Percentiles rank a stretch among this genome's conserved stretches.
Conservation (phyloP, 1,140 invertebrate species). For the Bursaphelenchus mucronatus region DNA sequence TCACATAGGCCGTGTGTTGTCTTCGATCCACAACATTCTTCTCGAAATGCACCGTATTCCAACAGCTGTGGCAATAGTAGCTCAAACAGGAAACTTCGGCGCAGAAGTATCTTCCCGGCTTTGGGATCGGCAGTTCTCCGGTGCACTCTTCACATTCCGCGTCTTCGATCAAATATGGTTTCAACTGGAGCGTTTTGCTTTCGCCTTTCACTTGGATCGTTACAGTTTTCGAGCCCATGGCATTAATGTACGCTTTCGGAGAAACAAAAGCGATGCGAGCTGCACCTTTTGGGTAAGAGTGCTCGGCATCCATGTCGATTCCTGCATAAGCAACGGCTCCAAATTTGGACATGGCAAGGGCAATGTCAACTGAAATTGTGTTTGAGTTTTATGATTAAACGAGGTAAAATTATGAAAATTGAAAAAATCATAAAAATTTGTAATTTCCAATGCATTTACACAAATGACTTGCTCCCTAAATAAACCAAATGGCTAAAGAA, state of each 20-base stretch:
- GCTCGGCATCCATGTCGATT: conserved; percentile 96
- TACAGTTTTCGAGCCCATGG: conserved; percentile 93
- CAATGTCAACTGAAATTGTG: conserved; percentile 73
- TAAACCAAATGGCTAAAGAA: too few relatives aligned
- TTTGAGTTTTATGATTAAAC: too few relatives aligned
- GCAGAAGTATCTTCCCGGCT: conserved; percentile 90
- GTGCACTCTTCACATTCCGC: conserved; percentile 97
- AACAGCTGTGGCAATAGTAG: conserved; percentile 99
- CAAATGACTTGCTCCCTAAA: too few relatives aligned
- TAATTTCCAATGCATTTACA: too few relatives aligned
- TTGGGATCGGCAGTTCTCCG: conserved; percentile 72
- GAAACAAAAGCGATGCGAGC: conserved; percentile 96
- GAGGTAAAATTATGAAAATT: too few relatives aligned
- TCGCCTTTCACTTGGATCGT: conserved; percentile 96
- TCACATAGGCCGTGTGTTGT: too few relatives aligned
- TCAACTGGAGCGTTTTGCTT: conserved; percentile 93
- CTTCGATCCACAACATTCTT: too few relatives aligned
- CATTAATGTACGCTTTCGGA: conserved; percentile 96
- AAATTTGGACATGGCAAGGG: conserved; percentile 97
- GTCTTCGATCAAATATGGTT: conserved; percentile 97
- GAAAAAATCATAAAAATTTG: too few relatives aligned
- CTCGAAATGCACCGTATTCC: conserved; percentile 65
- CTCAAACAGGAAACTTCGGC: conserved; percentile 95
- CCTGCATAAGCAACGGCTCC: conserved; percentile 98
- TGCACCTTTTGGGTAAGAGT: conserved; percentile 98